Conservation (phyloP, 2,888 invertebrate genomes). For the Vannuccia rotundouncinata region DNA sequence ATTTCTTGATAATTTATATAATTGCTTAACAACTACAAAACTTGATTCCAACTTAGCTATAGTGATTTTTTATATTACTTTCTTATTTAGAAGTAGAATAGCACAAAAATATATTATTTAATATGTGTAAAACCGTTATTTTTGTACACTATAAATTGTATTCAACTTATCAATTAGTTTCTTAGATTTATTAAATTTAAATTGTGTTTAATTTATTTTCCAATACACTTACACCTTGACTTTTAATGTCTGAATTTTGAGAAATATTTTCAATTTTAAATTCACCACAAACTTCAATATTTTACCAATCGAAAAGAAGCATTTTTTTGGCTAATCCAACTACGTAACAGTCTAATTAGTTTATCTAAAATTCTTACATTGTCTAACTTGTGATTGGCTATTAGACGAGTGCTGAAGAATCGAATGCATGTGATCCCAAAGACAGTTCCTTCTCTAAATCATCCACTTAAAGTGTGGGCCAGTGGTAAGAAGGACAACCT, state of each 20-base stretch:
- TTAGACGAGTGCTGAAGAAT: constrained; percentile 54
- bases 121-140: too few relatives aligned
- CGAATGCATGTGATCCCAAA: constrained; percentile 45
- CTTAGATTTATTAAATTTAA: neutral
- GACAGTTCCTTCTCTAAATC: constrained; percentile 47
- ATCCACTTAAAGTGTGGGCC: constrained; percentile 48
- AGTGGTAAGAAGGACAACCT: constrained; percentile 49
- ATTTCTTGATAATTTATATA: too few relatives aligned
- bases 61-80: too few relatives aligned
- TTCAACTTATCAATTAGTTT: neutral
- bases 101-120: too few relatives aligned
- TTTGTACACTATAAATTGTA: neutral
- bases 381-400: neutral
- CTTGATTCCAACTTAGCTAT: too few relatives aligned
- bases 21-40: too few relatives aligned
- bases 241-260: neutral
- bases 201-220: neutral
- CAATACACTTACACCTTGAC: neutral
- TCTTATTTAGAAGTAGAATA: too few relatives aligned
- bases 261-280: neutral
- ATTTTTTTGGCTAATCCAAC: neutral
- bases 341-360: neutral
- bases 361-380: neutral
- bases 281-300: neutral
- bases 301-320: neutral